Base-by-base conservation (phyloP, 2,797 vertebrate species). In the Microhierax caerulescens region DNA sequence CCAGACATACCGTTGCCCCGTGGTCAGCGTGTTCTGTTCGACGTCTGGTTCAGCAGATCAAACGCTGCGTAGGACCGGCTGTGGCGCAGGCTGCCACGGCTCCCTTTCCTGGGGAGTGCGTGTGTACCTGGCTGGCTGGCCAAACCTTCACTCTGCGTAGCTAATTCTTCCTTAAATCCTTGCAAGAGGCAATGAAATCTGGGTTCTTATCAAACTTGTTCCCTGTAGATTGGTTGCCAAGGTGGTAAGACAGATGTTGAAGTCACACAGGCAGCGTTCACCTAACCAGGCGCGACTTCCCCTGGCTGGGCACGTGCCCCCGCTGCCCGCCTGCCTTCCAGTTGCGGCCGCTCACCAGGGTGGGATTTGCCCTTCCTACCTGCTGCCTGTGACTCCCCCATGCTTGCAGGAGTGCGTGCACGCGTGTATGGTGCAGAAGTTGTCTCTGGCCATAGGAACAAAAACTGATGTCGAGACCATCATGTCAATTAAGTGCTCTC, bases 231-330 rank as follows among this genome's bases (percentile, higher is more conserved):
- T 37, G 85, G 7, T 22, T 61, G n/a, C 59, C 47, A 5, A 0
- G 51, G 2, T 25, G 68, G 25, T 19, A 34, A 19, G 82, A 0
- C 5, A 14, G 69, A 3, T 19, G 23, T 7, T 48, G 83, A 9
- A 11, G 21, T 13, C 60, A 3, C 64, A 10, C 1, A 0, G 10
- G 68, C 41, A 9, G 39, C 2, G 45, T n/a, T n/a, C n/a, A 5
- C 32, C 13, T 45, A 5, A 2, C 13, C 41, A 16, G 30, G 37
- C 12, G 59, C 64, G n/a, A 3, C 25, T 41, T 32, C 14, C 28
- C 12, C 0, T 3, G 13, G 0, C 20, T 18, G 61, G 73, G 3
- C 39, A 2, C 4, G 2, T 7, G 0, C 12, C 61, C 13, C 57
- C 32, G 63, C 78, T 57, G 54, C 24, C 34, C 51, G 65, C 21